phyloP scores from a whole-genome alignment of 2,113 vertebrate species.

The Sciurus niger region DNA sequence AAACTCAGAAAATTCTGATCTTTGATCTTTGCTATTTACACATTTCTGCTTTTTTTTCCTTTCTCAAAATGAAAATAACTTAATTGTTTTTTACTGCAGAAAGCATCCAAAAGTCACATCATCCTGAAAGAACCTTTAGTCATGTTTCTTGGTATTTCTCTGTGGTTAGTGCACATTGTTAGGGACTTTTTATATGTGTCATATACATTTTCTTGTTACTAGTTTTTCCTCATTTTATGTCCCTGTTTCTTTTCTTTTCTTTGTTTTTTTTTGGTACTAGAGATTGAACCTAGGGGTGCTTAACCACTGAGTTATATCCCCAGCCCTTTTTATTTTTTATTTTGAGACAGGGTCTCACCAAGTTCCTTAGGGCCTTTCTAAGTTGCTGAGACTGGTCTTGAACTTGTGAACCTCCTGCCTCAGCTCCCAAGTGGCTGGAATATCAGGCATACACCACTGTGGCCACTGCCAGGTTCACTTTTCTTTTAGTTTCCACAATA shows the following conservation, averaged over 20 bases:
- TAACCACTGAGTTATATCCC: too few species aligned
- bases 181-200: constrained; percentile 31
- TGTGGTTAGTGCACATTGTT: constrained; percentile 13
- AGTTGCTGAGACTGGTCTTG: too few species aligned
- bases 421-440: too few species aligned
- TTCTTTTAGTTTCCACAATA: background rate
- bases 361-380: too few species aligned
- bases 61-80: constrained; percentile 11
- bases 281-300: too few species aligned
- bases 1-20: constrained; percentile 38
- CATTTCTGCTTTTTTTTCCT: background rate
- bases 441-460: too few species aligned
- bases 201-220: background rate
- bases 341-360: too few species aligned
- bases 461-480: background rate
- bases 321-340: too few species aligned
- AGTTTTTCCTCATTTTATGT: background rate
- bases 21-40: background rate
- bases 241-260: background rate
- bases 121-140: constrained; percentile 12
- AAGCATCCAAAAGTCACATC: background rate
- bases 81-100: constrained; percentile 21
- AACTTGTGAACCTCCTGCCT: too few species aligned
- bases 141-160: constrained; percentile 10
- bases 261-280: too few species aligned